phyloP scores from a whole-genome alignment of 1,140 invertebrate genomes.

The Heliconius melpomene region DNA sequence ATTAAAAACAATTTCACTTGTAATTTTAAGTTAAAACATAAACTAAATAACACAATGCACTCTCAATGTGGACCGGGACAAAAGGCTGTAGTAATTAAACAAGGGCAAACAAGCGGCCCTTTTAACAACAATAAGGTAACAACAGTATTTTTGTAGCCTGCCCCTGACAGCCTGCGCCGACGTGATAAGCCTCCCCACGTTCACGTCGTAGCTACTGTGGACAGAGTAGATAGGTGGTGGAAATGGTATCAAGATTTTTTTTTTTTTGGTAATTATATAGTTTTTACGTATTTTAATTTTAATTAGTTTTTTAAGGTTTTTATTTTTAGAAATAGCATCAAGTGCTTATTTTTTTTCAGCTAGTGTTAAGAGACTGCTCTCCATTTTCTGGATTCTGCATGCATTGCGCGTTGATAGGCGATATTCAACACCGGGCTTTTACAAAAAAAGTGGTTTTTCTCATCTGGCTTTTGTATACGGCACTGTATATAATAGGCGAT shows the following conservation, averaged over 20 bases:
- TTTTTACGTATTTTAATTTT: neutral
- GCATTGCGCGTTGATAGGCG: no score
- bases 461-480: no score
- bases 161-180: conserved; percentile 58
- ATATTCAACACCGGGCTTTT: no score
- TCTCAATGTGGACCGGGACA: conserved; percentile 47
- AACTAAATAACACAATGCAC: conserved; percentile 17
- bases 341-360: no score
- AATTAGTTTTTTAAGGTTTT: neutral
- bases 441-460: no score
- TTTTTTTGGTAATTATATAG: neutral
- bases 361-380: no score
- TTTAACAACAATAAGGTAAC: conserved; percentile 63
- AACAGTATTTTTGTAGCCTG: conserved; percentile 73
- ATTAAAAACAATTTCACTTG: conserved; percentile 1
- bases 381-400: no score
- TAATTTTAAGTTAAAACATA: conserved; percentile 3
- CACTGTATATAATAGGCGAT: no score
- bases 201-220: conserved; percentile 5
- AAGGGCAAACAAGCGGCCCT: conserved; percentile 61
- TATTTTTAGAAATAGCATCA: no score
- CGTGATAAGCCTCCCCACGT: conserved; percentile 57
- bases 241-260: neutral
- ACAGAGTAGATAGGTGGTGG: neutral
- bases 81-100: conserved; percentile 73